phyloP scores from a whole-genome alignment of 2,113 vertebrate species.

The Rhynchopsitta pachyrhyncha region DNA sequence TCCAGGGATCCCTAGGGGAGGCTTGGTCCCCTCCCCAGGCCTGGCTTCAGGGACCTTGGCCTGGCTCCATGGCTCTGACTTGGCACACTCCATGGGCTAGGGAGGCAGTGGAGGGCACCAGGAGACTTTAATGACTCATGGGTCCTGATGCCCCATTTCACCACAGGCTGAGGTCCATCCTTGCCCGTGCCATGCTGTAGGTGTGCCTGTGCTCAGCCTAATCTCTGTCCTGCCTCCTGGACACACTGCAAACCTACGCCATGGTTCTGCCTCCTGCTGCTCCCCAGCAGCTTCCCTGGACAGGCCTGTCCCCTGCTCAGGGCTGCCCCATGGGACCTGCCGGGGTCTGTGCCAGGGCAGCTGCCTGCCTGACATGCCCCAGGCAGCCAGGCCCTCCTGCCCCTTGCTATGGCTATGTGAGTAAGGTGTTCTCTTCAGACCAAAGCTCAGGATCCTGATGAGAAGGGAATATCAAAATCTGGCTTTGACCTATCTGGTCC shows the following conservation, averaged over 20 bases:
- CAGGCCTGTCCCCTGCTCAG: background rate
- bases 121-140: background rate
- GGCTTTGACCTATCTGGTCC: background rate
- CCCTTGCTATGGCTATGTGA: background rate
- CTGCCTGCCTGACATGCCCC: background rate
- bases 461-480: background rate
- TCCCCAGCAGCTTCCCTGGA: background rate
- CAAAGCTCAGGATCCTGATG: background rate
- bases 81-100: accelerated
- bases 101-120: background rate
- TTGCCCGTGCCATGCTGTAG: accelerated
- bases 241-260: background rate
- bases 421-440: background rate
- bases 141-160: background rate
- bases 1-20: background rate
- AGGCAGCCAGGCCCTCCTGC: background rate
- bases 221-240: background rate
- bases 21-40: accelerated
- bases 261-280: background rate
- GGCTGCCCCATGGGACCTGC: background rate
- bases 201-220: background rate
- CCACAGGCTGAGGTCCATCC: background rate
- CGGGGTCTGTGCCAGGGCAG: background rate
- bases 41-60: background rate
- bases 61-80: background rate